A percentile compares a stretch with the other conserved stretches of the same genome.
Evolutionary conservation across 2,797 vertebrate species (phyloP).

Genomic region (Sandelia bainsii): DNA sequence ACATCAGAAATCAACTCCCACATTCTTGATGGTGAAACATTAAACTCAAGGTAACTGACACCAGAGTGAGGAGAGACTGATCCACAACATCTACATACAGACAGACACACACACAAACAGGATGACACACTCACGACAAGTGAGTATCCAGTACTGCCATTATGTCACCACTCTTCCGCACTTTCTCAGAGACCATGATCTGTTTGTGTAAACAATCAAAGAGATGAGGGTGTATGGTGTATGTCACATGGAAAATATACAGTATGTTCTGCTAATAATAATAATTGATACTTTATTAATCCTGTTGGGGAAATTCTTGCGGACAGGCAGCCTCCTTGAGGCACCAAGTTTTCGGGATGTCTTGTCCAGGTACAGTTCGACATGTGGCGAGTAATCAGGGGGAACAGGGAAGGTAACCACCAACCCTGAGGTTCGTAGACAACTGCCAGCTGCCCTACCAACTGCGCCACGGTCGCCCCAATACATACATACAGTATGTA

Average conservation of each 20-base stretch:
- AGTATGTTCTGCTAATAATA: neutral
- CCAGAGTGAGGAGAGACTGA: conserved; percentile 60
- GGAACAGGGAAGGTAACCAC: no score
- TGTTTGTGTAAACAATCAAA: conserved; percentile 57
- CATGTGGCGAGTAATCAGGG: no score
- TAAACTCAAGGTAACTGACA: conserved; percentile 69
- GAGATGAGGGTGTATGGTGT: conserved; percentile 35
- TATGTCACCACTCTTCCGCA: conserved; percentile 45
- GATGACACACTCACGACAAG: conserved; percentile 16
- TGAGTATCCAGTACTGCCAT: conserved; percentile 40
- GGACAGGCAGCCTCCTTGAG: no score
- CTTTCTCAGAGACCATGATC: conserved; percentile 30
- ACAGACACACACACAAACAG: conserved; percentile 30
- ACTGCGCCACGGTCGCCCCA: no score
- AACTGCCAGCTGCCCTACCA: no score
- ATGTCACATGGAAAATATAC: conserved; percentile 9
- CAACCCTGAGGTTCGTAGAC: no score
- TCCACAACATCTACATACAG: conserved; percentile 62
- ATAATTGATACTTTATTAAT: no score
- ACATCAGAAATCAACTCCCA: conserved; percentile 62
- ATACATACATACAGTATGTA: neutral
- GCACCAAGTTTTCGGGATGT: no score
- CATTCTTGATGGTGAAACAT: conserved; percentile 67
- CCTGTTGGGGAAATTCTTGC: no score
- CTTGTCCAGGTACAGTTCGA: no score